Evolutionary conservation across 1,140 invertebrate species (phyloP), one percentile per base, ranked within the genome.

Genomic region (Hydropsyche tenuis): DNA sequence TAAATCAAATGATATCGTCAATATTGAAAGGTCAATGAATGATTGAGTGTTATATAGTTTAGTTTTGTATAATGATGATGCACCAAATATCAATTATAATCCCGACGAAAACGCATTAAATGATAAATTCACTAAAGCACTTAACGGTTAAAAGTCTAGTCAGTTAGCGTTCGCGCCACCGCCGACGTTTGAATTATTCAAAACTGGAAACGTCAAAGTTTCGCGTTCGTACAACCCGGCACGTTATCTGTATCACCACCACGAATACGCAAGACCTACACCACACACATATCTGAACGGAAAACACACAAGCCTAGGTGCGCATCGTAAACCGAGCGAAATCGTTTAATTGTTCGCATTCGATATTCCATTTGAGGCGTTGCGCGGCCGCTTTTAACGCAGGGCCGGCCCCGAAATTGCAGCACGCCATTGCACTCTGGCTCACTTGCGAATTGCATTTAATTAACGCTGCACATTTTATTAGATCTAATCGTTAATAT

Each of bases 311-410:
- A 37, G 9, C 30, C 30, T n/a, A n/a, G 46, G 14, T 51, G 46
- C 4, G 30, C 3, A 37, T 37, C 30, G 30, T 37, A 37, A 37
- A 37, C 30, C 30, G 30, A 37, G 30, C 46, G 42, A 70, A 70
- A 70, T 51, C 68, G 68, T 70, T 70, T 70, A 70, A 70, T 70
- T 70, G 48, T 70, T 37, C 30, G 48, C 48, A 70, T 70, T 70
- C 51, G 48, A 70, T 70, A 70, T 70, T 70, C 68, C 68, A 70
- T 70, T 70, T 70, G 68, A 70, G 48, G 46, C 48, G 27, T 70
- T 70, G 42, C 48, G 51, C 48, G 51, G n/a, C 46, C 25, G 63
- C 22, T 70, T 70, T 69, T 27, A 27, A 25, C 42, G 56, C 46
- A 70, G 20, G 45, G 30, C 68, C 27, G 25, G 68, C 63, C n/a